Evolutionary conservation across 2,113 vertebrate genomes (phyloP).

Genomic region (Phalacrocorax brasilianus): DNA sequence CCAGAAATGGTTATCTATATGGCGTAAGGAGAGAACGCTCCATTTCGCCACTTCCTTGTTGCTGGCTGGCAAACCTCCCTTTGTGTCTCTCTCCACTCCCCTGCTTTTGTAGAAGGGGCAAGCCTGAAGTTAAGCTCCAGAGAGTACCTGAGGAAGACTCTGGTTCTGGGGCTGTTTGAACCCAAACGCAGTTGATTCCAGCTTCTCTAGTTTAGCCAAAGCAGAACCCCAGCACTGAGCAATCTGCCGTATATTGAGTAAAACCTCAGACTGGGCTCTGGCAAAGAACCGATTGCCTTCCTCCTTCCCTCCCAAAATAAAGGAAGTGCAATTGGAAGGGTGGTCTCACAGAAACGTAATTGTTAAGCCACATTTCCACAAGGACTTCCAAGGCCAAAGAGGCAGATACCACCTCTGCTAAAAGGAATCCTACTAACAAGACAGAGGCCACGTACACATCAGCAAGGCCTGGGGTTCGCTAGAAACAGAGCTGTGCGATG

Average conservation of each 20-base stretch:
- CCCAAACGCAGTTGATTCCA: not conserved
- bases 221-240: not conserved
- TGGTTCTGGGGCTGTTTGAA: not conserved
- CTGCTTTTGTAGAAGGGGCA: not conserved
- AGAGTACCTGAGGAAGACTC: not conserved
- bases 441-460: not conserved
- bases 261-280: not conserved
- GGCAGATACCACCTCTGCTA: not conserved
- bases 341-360: not conserved
- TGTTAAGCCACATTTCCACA: not conserved
- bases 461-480: not conserved
- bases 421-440: not conserved
- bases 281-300: not conserved
- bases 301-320: not conserved
- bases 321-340: not conserved
- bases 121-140: not conserved
- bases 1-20: not conserved
- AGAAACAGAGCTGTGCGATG: not conserved
- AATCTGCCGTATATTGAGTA: not conserved
- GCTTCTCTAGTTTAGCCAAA: not conserved
- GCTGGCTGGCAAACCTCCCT: not conserved
- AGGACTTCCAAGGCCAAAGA: not conserved
- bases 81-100: not conserved
- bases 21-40: fast-evolving
- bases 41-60: not conserved